Evolutionary conservation across 2,113 vertebrate species (phyloP).

Genomic region (Prionailurus viverrinus): DNA sequence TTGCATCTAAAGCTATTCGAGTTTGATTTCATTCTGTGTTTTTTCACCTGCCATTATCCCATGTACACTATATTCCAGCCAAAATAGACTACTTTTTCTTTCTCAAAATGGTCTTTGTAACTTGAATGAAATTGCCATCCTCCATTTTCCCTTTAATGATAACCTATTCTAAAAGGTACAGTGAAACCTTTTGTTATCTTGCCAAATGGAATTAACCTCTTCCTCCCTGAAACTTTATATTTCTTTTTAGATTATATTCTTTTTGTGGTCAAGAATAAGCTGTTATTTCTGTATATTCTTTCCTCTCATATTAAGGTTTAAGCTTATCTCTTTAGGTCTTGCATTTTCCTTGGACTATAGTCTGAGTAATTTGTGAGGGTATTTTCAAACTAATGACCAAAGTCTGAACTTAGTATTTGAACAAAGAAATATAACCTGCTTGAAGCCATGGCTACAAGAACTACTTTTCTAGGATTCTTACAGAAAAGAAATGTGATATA

Average conservation of each 20-base stretch:
- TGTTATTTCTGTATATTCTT: not conserved
- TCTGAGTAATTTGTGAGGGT: not conserved
- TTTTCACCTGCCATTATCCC: not conserved
- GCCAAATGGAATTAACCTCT: not conserved
- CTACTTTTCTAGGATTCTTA: not conserved
- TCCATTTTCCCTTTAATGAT: not conserved
- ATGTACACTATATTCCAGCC: not conserved
- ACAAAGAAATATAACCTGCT: not conserved
- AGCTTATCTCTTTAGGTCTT: not conserved
- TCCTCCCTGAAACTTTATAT: not conserved
- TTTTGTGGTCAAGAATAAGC: not conserved
- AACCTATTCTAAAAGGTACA: not conserved
- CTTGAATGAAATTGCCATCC: not conserved
- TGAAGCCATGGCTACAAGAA: not conserved
- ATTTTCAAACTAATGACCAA: not conserved
- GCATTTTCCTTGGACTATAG: not conserved
- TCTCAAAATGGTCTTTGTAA: not conserved
- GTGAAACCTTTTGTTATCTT: not conserved
- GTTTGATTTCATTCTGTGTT: not conserved
- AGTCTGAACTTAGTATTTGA: not conserved
- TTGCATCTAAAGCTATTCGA: not conserved
- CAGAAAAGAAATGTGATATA: not conserved
- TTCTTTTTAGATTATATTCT: not conserved
- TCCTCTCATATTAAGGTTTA: not conserved
- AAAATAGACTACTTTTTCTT: not conserved